Evolutionary conservation across 2,113 vertebrate species (phyloP).

Genomic region (Toxostoma redivivum): DNA sequence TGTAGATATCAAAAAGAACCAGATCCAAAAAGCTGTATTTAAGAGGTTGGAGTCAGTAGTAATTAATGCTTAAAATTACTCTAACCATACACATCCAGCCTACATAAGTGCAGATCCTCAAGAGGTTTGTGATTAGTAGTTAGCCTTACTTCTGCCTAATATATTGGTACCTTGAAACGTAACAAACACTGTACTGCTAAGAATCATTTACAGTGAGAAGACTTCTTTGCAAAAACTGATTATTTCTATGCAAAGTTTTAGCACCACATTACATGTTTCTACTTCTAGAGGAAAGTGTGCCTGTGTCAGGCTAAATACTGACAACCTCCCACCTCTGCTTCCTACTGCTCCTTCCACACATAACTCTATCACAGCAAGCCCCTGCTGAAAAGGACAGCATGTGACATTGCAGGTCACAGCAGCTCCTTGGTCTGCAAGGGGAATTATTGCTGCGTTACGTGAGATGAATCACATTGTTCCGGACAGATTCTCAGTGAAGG

Average conservation of each 20-base stretch:
- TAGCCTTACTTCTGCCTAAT: conserved; percentile 8
- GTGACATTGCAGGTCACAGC: neutral
- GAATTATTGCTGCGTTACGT: neutral
- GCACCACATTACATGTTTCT: neutral
- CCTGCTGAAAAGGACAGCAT: neutral
- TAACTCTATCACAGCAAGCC: neutral
- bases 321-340: neutral
- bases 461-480: neutral
- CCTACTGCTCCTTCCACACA: neutral
- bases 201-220: neutral
- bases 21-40: neutral
- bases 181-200: conserved; percentile 1
- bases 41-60: neutral
- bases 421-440: neutral
- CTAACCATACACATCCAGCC: conserved; percentile 39
- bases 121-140: conserved; percentile 44
- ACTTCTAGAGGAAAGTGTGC: neutral
- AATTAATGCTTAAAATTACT: conserved; percentile 46
- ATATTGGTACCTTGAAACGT: neutral
- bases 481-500: neutral
- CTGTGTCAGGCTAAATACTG: neutral
- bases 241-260: neutral
- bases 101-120: conserved; percentile 42
- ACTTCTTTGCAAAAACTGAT: neutral
- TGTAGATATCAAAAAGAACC: neutral